phyloP scores from a whole-genome alignment of 2,113 vertebrate genomes.

The Antechinus flavipes region DNA sequence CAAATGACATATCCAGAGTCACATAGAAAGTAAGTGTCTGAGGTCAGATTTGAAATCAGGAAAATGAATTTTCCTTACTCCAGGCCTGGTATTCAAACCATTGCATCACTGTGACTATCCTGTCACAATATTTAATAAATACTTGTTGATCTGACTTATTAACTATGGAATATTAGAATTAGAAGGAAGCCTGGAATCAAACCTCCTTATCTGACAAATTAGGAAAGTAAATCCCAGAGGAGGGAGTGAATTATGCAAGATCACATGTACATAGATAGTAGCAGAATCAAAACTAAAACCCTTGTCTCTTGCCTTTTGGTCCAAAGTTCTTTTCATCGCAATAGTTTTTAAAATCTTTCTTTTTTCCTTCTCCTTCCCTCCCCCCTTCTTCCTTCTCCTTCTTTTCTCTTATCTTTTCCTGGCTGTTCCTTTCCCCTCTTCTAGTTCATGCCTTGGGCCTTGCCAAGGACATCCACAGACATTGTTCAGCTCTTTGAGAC shows the following conservation, averaged over 20 bases:
- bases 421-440: not conserved
- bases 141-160: not conserved
- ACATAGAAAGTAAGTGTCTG: too few species aligned
- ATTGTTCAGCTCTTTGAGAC: not conserved
- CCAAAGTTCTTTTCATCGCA: not conserved
- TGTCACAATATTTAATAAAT: not conserved
- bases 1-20: too few species aligned
- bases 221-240: not conserved
- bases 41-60: too few species aligned
- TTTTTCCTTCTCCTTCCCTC: not conserved
- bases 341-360: not conserved
- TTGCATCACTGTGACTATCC: too few species aligned
- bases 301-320: not conserved
- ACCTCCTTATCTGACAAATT: not conserved
- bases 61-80: too few species aligned
- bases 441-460: not conserved
- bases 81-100: too few species aligned
- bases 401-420: not conserved
- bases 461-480: not conserved
- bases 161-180: not conserved
- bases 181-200: not conserved
- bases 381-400: not conserved
- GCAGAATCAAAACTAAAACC: not conserved
- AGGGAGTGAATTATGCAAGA: not conserved
- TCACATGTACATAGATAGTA: not conserved